phyloP scores from a whole-genome alignment of 2,797 vertebrate species.

The Channa striata region DNA sequence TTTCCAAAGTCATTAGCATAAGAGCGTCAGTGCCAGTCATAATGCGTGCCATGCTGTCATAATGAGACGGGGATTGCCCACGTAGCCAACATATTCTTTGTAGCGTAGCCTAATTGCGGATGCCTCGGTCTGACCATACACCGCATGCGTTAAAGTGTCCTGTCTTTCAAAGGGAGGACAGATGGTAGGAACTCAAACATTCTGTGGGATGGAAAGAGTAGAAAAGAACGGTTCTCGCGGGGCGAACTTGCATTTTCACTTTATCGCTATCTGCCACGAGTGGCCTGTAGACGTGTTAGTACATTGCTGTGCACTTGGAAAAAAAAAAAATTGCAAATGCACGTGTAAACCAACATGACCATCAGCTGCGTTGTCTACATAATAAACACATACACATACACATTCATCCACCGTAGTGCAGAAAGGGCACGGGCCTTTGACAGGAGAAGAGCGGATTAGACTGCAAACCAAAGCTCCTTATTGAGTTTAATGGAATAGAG shows the following conservation, averaged over 20 bases:
- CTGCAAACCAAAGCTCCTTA: slow-evolving; percentile 87
- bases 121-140: slow-evolving; percentile 52
- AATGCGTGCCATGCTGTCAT: slow-evolving; percentile 47
- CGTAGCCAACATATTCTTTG: slow-evolving; percentile 50
- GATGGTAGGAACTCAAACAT: slow-evolving; percentile 48
- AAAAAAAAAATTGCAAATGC: slow-evolving; percentile 28
- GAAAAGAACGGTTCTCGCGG: slow-evolving; percentile 21
- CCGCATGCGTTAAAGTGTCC: slow-evolving; percentile 33
- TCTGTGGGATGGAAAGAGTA: slow-evolving; percentile 24
- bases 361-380: slow-evolving; percentile 61
- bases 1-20: slow-evolving; percentile 55
- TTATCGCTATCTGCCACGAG: slow-evolving; percentile 25
- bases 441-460: slow-evolving; percentile 85
- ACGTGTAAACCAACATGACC: slow-evolving; percentile 64
- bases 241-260: slow-evolving; percentile 43
- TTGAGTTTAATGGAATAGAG: slow-evolving; percentile 88
- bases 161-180: slow-evolving; percentile 50
- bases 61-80: slow-evolving; percentile 43
- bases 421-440: slow-evolving; percentile 77
- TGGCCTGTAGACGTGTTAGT: slow-evolving; percentile 30
- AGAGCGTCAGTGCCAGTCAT: slow-evolving; percentile 41
- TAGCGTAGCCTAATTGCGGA: slow-evolving; percentile 51
- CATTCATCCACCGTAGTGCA: slow-evolving; percentile 31
- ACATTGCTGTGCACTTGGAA: slow-evolving; percentile 28
- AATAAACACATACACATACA: slow-evolving; percentile 28